Percentiles rank a stretch among this genome's conserved stretches.
phyloP scores from a whole-genome alignment of 2,888 invertebrate species.

The Ceraclea dissimilis region DNA sequence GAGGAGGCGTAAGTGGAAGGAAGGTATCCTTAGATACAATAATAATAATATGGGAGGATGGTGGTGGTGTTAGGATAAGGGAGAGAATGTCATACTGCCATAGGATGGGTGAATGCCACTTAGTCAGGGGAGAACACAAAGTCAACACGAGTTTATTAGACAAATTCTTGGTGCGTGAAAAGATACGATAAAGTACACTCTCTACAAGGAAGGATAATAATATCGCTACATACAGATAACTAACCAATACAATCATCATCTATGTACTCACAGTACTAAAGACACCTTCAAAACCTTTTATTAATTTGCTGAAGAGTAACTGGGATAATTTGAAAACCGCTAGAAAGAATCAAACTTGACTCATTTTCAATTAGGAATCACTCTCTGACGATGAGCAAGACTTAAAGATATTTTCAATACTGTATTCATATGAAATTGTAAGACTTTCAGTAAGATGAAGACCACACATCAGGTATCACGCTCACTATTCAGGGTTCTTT shows the following conservation, averaged over 20 bases:
- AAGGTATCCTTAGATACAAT: neutral
- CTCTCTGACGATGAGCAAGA: too few relatives aligned
- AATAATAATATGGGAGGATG: neutral
- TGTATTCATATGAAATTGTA: too few relatives aligned
- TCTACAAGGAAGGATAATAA: neutral
- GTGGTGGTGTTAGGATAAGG: neutral
- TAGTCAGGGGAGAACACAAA: conserved; percentile 1
- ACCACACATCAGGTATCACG: too few relatives aligned
- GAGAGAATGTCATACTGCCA: neutral
- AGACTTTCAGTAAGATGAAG: too few relatives aligned
- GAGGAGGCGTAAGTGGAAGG: neutral
- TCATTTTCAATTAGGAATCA: too few relatives aligned
- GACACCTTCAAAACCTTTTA: too few relatives aligned
- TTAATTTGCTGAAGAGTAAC: too few relatives aligned
- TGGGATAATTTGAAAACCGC: too few relatives aligned
- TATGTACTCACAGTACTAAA: neutral
- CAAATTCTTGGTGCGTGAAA: conserved; percentile 2
- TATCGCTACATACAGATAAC: neutral
- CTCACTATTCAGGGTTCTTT: too few relatives aligned
- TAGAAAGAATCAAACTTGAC: too few relatives aligned
- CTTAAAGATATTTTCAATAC: too few relatives aligned
- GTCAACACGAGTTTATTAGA: conserved; percentile 1
- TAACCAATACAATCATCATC: neutral
- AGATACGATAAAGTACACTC: neutral
- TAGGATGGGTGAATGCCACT: neutral